Evolutionary conservation across 2,888 invertebrate genomes (phyloP).

Genomic region (Nomada lathburiana): DNA sequence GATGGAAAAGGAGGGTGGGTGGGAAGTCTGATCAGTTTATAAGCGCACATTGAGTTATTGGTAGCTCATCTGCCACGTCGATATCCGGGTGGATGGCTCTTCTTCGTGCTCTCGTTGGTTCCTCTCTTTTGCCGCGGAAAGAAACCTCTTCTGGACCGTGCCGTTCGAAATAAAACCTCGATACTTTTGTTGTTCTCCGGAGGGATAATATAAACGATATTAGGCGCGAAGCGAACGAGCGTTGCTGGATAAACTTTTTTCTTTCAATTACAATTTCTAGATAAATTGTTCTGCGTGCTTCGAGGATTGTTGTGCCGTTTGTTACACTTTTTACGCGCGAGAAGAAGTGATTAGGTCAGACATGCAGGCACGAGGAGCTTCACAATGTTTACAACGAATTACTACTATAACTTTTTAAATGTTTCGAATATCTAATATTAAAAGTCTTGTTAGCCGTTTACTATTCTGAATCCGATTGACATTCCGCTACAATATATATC

Average conservation of each 20-base stretch:
- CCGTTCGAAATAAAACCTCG: constrained; percentile 36
- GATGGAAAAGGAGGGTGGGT: constrained; percentile 50
- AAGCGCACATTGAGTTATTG: constrained; percentile 82
- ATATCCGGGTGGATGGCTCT: constrained; percentile 79
- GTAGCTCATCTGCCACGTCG: constrained; percentile 81
- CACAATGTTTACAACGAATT: too few relatives aligned
- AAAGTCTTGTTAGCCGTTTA: too few relatives aligned
- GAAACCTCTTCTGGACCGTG: constrained; percentile 34
- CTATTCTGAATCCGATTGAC: neutral
- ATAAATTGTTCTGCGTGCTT: neutral
- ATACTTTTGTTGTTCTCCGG: constrained; percentile 37
- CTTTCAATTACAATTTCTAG: neutral
- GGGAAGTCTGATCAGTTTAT: constrained; percentile 81
- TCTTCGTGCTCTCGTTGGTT: constrained; percentile 58
- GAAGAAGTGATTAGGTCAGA: too few relatives aligned
- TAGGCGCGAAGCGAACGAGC: neutral
- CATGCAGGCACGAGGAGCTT: too few relatives aligned
- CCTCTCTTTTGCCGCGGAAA: constrained; percentile 43
- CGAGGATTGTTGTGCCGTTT: neutral
- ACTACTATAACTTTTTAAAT: too few relatives aligned
- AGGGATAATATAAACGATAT: constrained; percentile 20
- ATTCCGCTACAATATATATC: too few relatives aligned
- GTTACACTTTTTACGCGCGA: neutral
- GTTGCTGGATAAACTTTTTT: neutral
- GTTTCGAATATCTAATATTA: too few relatives aligned